These are phyloP conservation scores for Xiphorhynchus erythropygius DNA, from an alignment of 2,797 vertebrate species.

Conservation along the genomic window DNA sequence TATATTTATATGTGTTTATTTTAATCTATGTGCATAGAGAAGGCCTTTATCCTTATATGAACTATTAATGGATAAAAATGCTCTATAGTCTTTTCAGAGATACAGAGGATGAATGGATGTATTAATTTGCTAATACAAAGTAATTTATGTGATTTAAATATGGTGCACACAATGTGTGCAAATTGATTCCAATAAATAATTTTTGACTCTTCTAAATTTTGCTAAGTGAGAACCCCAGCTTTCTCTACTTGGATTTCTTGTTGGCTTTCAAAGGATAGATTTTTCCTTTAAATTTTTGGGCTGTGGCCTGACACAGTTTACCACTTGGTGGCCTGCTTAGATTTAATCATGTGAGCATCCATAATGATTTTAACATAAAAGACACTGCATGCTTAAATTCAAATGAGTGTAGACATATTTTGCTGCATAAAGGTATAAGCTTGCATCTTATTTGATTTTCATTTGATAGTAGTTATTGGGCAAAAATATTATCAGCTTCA, in stretches of 20 bases:
- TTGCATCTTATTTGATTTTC: background rate
- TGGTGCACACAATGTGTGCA: background rate
- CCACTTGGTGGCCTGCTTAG: background rate
- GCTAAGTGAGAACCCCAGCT: background rate
- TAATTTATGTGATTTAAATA: slow-evolving; percentile 57
- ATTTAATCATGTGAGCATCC: background rate
- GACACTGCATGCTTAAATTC: background rate
- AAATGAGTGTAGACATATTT: background rate
- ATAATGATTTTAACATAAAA: background rate
- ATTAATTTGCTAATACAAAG: slow-evolving; percentile 44
- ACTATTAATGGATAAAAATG: slow-evolving; percentile 33
- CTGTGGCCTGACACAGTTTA: accelerated
- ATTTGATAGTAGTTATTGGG: background rate
- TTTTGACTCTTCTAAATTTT: slow-evolving; percentile 19
- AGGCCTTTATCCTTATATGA: background rate
- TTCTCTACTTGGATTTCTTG: background rate
- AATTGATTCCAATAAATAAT: slow-evolving; percentile 35
- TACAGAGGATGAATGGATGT: background rate
- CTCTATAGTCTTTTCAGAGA: background rate
- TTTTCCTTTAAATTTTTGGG: background rate
- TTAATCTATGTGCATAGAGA: background rate
- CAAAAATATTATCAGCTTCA: background rate
- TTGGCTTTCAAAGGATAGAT: background rate
- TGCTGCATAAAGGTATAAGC: background rate
- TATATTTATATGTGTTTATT: background rate